phyloP scores from a whole-genome alignment of 2,888 invertebrate genomes.

The Melanchra persicariae region DNA sequence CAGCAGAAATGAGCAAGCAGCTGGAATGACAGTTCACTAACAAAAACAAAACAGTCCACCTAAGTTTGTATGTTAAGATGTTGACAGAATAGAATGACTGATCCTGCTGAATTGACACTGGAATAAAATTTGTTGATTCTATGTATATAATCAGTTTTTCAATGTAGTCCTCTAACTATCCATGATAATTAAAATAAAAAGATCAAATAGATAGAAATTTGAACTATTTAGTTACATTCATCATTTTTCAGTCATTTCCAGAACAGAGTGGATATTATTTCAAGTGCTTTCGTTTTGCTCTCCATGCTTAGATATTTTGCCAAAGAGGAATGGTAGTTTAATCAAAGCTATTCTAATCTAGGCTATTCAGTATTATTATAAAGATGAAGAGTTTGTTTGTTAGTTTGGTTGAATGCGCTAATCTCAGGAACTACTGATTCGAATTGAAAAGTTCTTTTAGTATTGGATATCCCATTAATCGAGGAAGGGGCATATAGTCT shows the following conservation, averaged over 20 bases:
- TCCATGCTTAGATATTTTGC: not conserved
- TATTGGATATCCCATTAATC: too few species aligned
- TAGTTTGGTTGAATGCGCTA: too few species aligned
- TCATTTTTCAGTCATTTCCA: not conserved
- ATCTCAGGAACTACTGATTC: too few species aligned
- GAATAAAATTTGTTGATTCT: not conserved
- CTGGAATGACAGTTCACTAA: too few species aligned
- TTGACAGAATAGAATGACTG: too few species aligned
- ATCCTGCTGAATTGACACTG: conserved; percentile 16
- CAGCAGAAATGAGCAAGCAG: too few species aligned
- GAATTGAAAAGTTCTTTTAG: too few species aligned
- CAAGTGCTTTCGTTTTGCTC: not conserved
- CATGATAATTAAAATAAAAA: not conserved
- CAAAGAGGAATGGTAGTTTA: not conserved
- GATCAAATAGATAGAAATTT: not conserved
- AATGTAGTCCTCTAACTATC: not conserved
- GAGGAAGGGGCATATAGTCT: too few species aligned
- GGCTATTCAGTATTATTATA: too few species aligned
- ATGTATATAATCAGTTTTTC: conserved; percentile 5
- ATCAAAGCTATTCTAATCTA: not conserved
- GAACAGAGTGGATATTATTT: not conserved
- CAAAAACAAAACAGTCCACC: too few species aligned
- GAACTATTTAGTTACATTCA: conserved; percentile 5
- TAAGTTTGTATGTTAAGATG: too few species aligned
- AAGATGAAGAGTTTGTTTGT: too few species aligned